Conservation (phyloP, 2,888 invertebrate genomes). For the Harpalus rubripes region DNA sequence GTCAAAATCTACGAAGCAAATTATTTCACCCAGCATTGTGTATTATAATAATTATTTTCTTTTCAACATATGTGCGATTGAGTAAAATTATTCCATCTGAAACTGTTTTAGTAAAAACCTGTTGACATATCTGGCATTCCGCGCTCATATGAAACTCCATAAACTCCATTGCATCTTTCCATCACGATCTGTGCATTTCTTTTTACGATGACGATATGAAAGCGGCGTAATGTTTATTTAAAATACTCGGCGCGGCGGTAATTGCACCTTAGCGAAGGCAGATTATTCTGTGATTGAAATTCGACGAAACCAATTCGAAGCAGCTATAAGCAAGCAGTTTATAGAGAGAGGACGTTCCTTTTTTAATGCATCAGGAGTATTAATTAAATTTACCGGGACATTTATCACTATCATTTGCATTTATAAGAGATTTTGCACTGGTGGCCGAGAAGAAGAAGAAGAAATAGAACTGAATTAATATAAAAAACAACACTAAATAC, state of each 20-base stretch:
- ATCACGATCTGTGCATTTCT: constrained; percentile 1
- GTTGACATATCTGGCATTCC: constrained; percentile 68
- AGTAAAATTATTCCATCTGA: too few species aligned
- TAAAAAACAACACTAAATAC: too few species aligned
- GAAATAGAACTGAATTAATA: too few species aligned
- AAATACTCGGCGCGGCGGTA: constrained; percentile 37
- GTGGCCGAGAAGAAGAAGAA: background rate
- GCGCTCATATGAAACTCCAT: background rate
- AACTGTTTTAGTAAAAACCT: constrained; percentile 6
- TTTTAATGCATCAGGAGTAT: constrained; percentile 54
- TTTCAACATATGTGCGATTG: too few species aligned
- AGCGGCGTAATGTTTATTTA: constrained; percentile 37
- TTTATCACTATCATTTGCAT: constrained; percentile 65
- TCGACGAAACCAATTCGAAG: constrained; percentile 60
- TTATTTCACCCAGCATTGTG: too few species aligned
- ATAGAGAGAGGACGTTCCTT: constrained; percentile 39
- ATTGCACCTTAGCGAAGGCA: constrained; percentile 35
- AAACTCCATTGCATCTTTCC: background rate
- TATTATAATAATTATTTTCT: too few species aligned
- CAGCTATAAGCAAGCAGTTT: constrained; percentile 41
- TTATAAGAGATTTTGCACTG: constrained; percentile 14
- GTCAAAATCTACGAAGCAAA: too few species aligned
- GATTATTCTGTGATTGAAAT: constrained; percentile 58
- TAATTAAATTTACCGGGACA: constrained; percentile 61
- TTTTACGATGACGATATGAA: constrained; percentile 7